Base-by-base conservation (phyloP, 2,113 vertebrate genomes). In the Corapipo altera region DNA sequence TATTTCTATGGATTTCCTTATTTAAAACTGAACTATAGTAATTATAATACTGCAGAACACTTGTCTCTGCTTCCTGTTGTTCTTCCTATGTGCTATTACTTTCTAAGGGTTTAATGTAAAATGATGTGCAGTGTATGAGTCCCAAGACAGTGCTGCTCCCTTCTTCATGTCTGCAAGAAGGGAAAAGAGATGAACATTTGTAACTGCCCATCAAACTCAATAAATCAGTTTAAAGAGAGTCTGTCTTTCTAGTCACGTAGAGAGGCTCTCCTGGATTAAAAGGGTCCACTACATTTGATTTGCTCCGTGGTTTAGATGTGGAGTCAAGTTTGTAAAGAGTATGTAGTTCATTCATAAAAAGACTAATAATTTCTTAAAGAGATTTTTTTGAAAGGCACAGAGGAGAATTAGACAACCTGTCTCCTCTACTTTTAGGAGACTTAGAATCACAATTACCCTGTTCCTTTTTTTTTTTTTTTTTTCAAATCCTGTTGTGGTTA, bases 271-370 rank as follows among this genome's bases (percentile, higher is more conserved):
- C 89, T 71, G 72, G 35, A 85, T 91, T 93, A 95, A 86, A 89
- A 91, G 55, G 30, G 75, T 74, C 85, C 64, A 52, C 57, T 80
- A 48, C n/a, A 86, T 79, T 90, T 80, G 35, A 93, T 95, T 96
- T 93, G 55, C 46, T 88, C 54, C 0, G 0, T 65, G 55, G 43
- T 90, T 94, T 77, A 80, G 46, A 77, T 80, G 78, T 66, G 67
- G 59, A 90, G 43, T 70, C 85, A 90, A 37, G 79, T 93, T 88
- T 61, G 26, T 88, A 69, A 90, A 88, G 67, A 61, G 17, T 3
- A 6, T 20, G 41, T 52, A 55, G 58, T 58, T 89, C 78, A 76
- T 43, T 83, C 64, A 74, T 76, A 51, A 54, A 14, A 96, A 70
- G 39, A 85, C 59, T 86, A 44, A 37, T 70, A 55, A 76, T 93